phyloP scores from a whole-genome alignment of 1,140 invertebrate species.

The Samia ricini region DNA sequence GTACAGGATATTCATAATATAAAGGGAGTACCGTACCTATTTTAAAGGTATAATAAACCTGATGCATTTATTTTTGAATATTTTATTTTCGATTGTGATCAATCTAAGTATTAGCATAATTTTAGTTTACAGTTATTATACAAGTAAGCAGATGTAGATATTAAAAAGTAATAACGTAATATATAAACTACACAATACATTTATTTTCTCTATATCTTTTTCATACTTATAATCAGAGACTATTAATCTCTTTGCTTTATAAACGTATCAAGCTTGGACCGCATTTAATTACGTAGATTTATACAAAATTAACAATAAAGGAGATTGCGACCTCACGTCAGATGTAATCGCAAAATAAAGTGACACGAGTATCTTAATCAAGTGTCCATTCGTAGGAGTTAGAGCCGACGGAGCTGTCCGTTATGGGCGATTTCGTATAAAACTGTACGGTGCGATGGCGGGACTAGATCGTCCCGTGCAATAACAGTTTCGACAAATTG shows the following conservation, averaged over 20 bases:
- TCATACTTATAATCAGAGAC: neutral
- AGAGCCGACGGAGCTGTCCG: slow-evolving; percentile 50
- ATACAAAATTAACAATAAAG: slow-evolving; percentile 64
- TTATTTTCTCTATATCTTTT: neutral
- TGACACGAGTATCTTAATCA: slow-evolving; percentile 71
- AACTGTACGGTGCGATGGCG: slow-evolving; percentile 42
- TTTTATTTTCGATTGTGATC: too few species aligned
- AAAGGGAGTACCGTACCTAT: too few species aligned
- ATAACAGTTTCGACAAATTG: slow-evolving; percentile 75
- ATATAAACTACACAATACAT: neutral
- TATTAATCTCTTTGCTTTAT: neutral
- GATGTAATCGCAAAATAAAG: slow-evolving; percentile 68
- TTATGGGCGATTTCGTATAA: slow-evolving; percentile 64
- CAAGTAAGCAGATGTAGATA: too few species aligned
- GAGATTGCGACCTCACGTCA: slow-evolving; percentile 56
- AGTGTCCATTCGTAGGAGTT: slow-evolving; percentile 64
- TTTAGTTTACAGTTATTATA: too few species aligned
- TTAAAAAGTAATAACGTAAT: too few species aligned
- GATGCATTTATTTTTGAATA: too few species aligned
- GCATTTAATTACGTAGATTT: slow-evolving; percentile 37
- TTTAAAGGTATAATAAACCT: too few species aligned
- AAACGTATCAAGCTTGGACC: neutral
- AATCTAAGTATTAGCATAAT: too few species aligned
- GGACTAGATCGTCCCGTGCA: slow-evolving; percentile 48
- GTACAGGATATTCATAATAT: neutral